Base-by-base conservation (phyloP, 2,797 vertebrate species). In the Falco naumanni region DNA sequence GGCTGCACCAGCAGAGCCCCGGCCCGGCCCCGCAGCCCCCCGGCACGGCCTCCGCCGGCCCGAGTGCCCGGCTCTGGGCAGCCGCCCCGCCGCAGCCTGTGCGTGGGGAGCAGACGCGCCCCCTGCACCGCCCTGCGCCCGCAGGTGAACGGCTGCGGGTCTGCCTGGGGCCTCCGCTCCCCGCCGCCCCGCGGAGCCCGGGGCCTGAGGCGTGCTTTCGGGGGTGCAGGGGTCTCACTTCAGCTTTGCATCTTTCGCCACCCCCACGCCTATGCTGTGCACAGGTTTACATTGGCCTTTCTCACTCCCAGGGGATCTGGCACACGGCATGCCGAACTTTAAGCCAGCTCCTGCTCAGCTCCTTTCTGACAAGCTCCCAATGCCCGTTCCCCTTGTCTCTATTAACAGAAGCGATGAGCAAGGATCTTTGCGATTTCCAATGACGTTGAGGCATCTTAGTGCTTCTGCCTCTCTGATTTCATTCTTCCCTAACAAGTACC, bases 141-240 rank as follows among this genome's bases (percentile, higher is more conserved):
- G 60, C 66, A 14, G 65, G 72, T 29, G 6, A 25, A 8, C 18
- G 2, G 3, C 39, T 17, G 9, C 2, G 24, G 8, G 21, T 7
- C 7, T 14, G 20, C 5, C 43, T 0, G 17, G 33, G 6, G 12
- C 25, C 4, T 0, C 7, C 3, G 34, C 77, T 63, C 5, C 64
- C 8, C 85, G 0, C 16, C 33, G 75, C 68, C 65, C 64, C n/a
- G 5, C 8, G 51, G 9, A 41, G 45, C 16, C 11, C 1, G 13
- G 9, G 89, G 60, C 75, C 66, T 14, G 4, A 61, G 60, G 6
- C 25, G 8, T 14, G 7, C n/a, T 39, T 6, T 16, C 53, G 13
- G 85, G 26, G 22, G 13, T 2, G 12, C 9, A 0, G 66, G 34
- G 22, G 5, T 11, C 39, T 11, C 48, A 1, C 10, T 83, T 43